Evolutionary conservation across 1,140 invertebrate species (phyloP), one percentile per base, ranked within the genome.

Genomic region (Chrysopa pallens): DNA sequence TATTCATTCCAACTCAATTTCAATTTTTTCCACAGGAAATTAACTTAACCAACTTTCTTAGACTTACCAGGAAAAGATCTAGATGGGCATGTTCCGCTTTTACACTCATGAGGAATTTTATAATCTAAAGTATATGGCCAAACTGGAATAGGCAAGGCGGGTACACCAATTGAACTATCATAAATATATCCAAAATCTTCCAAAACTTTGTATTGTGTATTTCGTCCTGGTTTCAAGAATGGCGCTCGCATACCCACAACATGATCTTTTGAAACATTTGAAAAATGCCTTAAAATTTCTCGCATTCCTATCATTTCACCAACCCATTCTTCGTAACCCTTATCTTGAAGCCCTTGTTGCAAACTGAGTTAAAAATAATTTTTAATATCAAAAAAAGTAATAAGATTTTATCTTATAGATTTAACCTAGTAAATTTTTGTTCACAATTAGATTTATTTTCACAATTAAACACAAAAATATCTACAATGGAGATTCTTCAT

Each of bases 81-180:
- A 5, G 84, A 85, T 0, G 90, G 88, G 49, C 89, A 94, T 5
- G 86, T 89, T 29, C 83, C 86, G 39, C 85, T 80, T 62, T 89
- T 86, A 61, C 88, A 92, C 61, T 90, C 84, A 57, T 92, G 87
- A 12, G 88, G 79, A 48, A 91, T 86, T 62, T 84, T 85, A 59
- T 84, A 88, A 60, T 93, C 88, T 1, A 92, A 69, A 1, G 90
- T 92, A 62, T 93, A 93, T 0, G 90, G 90, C 90, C 90, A 94
- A 36, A 91, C 76, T n/a, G 89, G 88, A 27, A 79, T 68, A 46
- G 74, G 72, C 1, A 74, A 59, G n/a, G 84, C 82, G 2, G 87
- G 86, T 17, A 84, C 83, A 33, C 84, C 81, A 45, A 93, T 74
- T 2, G 85, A 90, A 52, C 86, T 90, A 57, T 93, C 89, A 59